phyloP scores from a whole-genome alignment of 2,888 invertebrate species.

The Cylloceria caligata region DNA sequence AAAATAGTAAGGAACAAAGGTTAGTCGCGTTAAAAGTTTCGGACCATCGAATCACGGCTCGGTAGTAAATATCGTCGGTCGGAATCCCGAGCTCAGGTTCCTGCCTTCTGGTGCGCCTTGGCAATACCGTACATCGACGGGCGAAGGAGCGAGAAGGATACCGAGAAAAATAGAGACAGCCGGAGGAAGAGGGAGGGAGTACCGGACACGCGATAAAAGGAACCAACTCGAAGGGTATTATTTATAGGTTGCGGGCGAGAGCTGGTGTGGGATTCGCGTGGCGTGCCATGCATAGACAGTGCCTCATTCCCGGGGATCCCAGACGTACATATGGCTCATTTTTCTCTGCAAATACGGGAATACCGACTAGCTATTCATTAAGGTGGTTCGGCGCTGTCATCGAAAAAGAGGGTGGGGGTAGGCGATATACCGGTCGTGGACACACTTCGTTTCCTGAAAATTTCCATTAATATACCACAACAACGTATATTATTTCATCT shows the following conservation, averaged over 20 bases:
- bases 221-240: constrained; percentile 78
- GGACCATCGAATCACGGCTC: constrained; percentile 73
- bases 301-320: constrained; percentile 77
- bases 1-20: constrained; percentile 8
- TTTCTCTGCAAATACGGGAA: constrained; percentile 81
- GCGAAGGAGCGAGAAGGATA: constrained; percentile 46
- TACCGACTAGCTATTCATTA: constrained; percentile 82
- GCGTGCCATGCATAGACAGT: constrained; percentile 84
- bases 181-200: constrained; percentile 38
- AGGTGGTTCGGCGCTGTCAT: constrained; percentile 80
- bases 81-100: constrained; percentile 49
- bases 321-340: constrained; percentile 82
- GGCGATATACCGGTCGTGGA: not conserved
- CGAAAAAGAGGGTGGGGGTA: constrained; percentile 76
- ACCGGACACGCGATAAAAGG: constrained; percentile 69
- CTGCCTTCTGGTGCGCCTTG: constrained; percentile 35
- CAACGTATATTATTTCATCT: not conserved
- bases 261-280: constrained; percentile 73
- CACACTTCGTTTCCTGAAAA: not conserved
- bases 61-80: constrained; percentile 75
- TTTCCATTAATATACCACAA: not conserved
- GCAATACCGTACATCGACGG: constrained; percentile 26
- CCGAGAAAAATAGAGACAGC: constrained; percentile 55
- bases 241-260: constrained; percentile 78
- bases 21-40: not conserved